Evolutionary conservation across 2,113 vertebrate species (phyloP), one percentile per base, ranked within the genome.

Genomic region (Cervus canadensis): DNA sequence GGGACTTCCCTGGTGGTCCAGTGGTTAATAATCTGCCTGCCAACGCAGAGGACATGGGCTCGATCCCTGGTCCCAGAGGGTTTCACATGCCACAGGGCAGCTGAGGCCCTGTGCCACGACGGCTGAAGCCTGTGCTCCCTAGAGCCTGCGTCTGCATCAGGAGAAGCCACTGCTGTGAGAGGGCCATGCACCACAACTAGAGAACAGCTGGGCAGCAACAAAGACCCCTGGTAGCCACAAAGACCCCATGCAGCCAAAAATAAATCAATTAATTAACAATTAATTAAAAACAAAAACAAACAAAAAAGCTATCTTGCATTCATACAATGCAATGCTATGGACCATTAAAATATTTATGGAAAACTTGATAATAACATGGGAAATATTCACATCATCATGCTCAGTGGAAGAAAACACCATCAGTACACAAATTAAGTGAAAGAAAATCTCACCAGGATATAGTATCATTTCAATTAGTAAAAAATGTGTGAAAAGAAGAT

Each of bases 291-390:
- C 36, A 10, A 9, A 12, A 67, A 14, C 52, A 52, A 56, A 50
- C 48, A 57, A 57, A 40, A 23, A 76, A 76, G 36, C 36, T 76
- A 14, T 76, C 43, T 40, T 17, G 76, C 5, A 40, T 33, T 74
- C 26, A 82, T 52, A 25, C 59, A 67, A 33, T 25, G 43, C 45
- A 64, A 89, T 45, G 59, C 26, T 43, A 87, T 62, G 15, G 19
- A 43, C n/a, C 15, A 50, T 62, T 96, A 91, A 95, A 79, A 81
- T 87, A 88, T 40, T n/a, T 82, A n/a, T 19, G 19, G 87, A 89
- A 78, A 74, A 26, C 23, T 85, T 85, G 33, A 91, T 86, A 94
- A 91, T 82, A 94, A 60, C 2, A 21, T 23, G 30, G 40, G 28
- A 84, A 78, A 92, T 81, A 92, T 4, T 76, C 43, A 17, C 89